Base-by-base conservation (phyloP, 2,888 invertebrate genomes). In the Panzeria rudis region DNA sequence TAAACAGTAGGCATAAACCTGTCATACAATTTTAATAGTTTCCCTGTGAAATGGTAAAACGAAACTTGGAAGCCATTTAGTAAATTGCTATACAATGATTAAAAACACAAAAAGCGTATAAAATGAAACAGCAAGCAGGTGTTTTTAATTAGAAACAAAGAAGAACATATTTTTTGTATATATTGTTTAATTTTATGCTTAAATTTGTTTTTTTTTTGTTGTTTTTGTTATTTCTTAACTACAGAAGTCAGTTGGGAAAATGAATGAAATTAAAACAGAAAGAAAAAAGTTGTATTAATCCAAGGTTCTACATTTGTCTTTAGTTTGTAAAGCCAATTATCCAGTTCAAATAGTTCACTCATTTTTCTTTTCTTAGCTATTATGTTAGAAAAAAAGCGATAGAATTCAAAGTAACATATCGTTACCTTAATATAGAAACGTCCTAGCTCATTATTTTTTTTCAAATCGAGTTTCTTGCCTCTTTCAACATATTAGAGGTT, bases 111-210 rank as follows among this genome's bases (percentile, higher is more conserved):
- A 56, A 61, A n/a, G n/a, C 35, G 35, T 25, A 68, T 11, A 59
- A 69, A n/a, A 61, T 50, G 47, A 68, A 38, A 17, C 50, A n/a
- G 17, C 44, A 71, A 17, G 20, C 78, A 62, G 78, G 78, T 79
- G 78, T 69, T 62, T 79, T 79, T 79, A 79, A 79, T 71, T 71
- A 64, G 62, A 69, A 79, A 62, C 50, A 61, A 13, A 29, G 8
- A 38, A 38, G 17, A 38, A 54, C 35, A 13, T 25, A 29, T 23
- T 59, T 75, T n/a, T 75, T 41, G 13, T 50, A 52, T 29, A 29
- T 71, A 35, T 32, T 47, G 23, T 59, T 54, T 61, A 69, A 59
- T 59, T 35, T 61, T 61, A 59, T 47, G 35, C 15, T 41, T 54
- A 44, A 41, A 32, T 54, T n/a, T n/a, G n/a, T n/a, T n/a, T n/a